phyloP scores from a whole-genome alignment of 1,140 invertebrate species.

The Ips typographus region DNA sequence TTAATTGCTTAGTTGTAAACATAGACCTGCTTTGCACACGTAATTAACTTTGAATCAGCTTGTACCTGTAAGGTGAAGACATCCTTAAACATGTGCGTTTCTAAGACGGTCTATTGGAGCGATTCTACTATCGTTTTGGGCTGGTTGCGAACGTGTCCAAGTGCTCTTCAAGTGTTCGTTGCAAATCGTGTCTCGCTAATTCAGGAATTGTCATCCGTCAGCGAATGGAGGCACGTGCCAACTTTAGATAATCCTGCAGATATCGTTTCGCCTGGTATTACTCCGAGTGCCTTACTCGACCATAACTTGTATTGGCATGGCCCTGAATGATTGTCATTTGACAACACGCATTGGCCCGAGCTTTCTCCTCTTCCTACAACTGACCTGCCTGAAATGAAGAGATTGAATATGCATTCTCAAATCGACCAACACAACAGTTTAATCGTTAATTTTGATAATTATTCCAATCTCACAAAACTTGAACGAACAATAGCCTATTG shows the following conservation, averaged over 20 bases:
- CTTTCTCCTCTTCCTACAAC: not conserved
- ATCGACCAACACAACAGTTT: conserved; percentile 51
- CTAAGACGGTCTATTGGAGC: conserved; percentile 16
- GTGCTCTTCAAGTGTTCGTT: conserved; percentile 17
- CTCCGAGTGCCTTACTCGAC: conserved; percentile 23
- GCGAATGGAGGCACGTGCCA: conserved; percentile 44
- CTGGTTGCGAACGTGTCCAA: conserved; percentile 21
- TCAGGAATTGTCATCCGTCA: conserved; percentile 22
- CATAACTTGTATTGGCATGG: conserved; percentile 31
- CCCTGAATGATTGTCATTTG: conserved; percentile 5
- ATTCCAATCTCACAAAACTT: not conserved
- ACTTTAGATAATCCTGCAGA: conserved; percentile 51
- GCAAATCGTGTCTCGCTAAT: conserved; percentile 29
- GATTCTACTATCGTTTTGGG: conserved; percentile 30
- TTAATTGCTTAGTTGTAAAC: too few species aligned
- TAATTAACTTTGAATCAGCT: too few species aligned
- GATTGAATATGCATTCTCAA: conserved; percentile 38
- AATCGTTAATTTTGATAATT: conserved; percentile 44
- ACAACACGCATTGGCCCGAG: conserved; percentile 15
- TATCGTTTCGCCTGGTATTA: conserved; percentile 49
- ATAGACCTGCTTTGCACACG: too few species aligned
- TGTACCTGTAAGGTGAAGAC: too few species aligned
- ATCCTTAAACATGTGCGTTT: conserved; percentile 8
- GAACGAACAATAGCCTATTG: not conserved
- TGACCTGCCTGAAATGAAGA: not conserved